Conservation (phyloP, 2,888 invertebrate genomes). For the Orthosia gothica region DNA sequence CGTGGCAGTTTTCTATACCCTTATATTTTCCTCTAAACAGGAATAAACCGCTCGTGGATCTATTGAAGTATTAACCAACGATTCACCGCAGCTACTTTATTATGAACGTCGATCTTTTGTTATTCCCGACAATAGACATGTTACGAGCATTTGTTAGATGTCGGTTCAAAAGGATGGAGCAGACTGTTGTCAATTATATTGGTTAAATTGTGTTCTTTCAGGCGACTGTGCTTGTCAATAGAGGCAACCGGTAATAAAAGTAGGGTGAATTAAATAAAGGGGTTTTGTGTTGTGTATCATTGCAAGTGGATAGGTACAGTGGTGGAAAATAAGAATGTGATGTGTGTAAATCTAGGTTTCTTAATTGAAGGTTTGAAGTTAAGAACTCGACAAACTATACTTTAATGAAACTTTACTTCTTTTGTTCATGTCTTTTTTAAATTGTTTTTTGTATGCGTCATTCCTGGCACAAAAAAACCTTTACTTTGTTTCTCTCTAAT, state of each 20-base stretch:
- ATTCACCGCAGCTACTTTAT: conserved; percentile 16
- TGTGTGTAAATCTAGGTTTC: too few species aligned
- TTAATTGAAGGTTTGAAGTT: too few species aligned
- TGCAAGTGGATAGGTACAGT: neutral
- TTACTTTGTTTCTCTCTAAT: too few species aligned
- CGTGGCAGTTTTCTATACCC: too few species aligned
- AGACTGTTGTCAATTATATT: conserved; percentile 38
- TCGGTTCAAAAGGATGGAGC: conserved; percentile 28
- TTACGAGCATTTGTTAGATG: conserved; percentile 26
- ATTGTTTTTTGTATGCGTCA: too few species aligned
- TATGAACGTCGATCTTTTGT: conserved; percentile 35
- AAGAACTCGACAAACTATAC: too few species aligned
- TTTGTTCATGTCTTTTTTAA: too few species aligned
- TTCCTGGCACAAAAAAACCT: too few species aligned
- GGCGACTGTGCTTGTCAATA: neutral
- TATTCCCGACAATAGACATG: conserved; percentile 32
- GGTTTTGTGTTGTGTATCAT: neutral
- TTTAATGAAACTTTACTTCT: too few species aligned
- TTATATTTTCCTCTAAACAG: neutral
- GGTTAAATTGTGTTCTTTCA: conserved; percentile 28
- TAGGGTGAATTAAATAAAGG: neutral
- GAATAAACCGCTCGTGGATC: conserved; percentile 4
- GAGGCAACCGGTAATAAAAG: neutral
- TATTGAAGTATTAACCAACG: conserved; percentile 28
- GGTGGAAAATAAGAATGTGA: too few species aligned